Base-by-base conservation (phyloP, 1,140 invertebrate species). In the Battus philenor region DNA sequence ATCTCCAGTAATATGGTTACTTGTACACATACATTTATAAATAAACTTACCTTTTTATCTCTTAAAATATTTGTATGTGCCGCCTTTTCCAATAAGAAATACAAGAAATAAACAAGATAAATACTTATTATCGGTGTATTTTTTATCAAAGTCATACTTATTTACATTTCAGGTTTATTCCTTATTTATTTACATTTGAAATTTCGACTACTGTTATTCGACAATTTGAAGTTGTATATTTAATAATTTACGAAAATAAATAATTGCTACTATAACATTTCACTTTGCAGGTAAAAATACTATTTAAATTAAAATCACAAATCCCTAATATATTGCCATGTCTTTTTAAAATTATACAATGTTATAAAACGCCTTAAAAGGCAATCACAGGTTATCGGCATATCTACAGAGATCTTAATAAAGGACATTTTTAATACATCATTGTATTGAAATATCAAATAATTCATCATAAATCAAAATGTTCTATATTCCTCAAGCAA, bases 401-500 rank as follows among this genome's bases (percentile, higher is more conserved):
- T 29, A 41, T 41, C 22, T 9, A 26, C 6, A 15, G 38, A 41
- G 38, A 41, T 41, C 38, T 27, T 29, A 29, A 7, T 20, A 41
- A 15, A 29, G 24, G 24, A 17, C 22, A 15, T 27, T 27, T 27
- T 17, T 8, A 10, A 27, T 27, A 41, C 24, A 1, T 7, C 1
- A 12, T 11, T 22, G 5, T 26, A 39, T 22, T 13, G 34, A 26
- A 24, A 26, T 11, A 13, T 26, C 10, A 9, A 29, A 31, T n/a
- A n/a, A n/a, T n/a, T 10, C 13, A 13, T 30, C 16, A 11, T 8
- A 34, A 38, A 13, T 43, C 12, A 24, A 17, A 34, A 12, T 3
- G 1, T 1, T 7, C 6, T 20, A 7, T 11, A 26, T 9, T 17
- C 8, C 27, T 55, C 59, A 81, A 3, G 72, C 51, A 0, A 83